A percentile compares a stretch with the other conserved stretches of the same genome.
phyloP scores from a whole-genome alignment of 1,140 invertebrate genomes.

The Carposina sasakii region DNA sequence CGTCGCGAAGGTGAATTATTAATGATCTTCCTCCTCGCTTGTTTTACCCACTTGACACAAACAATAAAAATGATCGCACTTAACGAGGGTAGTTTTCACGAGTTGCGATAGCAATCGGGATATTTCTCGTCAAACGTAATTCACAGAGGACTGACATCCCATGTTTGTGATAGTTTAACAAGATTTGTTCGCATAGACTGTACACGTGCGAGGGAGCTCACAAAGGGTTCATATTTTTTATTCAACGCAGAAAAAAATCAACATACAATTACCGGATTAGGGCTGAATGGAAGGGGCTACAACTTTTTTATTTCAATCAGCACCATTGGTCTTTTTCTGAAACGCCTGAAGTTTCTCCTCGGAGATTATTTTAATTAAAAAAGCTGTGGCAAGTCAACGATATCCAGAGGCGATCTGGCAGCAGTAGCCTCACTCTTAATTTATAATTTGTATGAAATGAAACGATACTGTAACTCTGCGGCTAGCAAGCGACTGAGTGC shows the following conservation, averaged over 20 bases:
- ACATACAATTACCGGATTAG: constrained; percentile 58
- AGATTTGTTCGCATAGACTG: constrained; percentile 30
- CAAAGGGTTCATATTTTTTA: constrained; percentile 54
- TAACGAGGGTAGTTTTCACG: constrained; percentile 5
- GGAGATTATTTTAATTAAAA: constrained; percentile 40
- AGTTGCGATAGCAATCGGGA: constrained; percentile 35
- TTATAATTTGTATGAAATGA: constrained; percentile 26
- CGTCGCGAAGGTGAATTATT: constrained; percentile 25
- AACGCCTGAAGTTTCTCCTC: constrained; percentile 24
- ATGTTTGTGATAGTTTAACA: constrained; percentile 47
- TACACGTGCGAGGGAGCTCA: constrained; percentile 55
- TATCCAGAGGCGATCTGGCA: constrained; percentile 18
- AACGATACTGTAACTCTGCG: too few species aligned
- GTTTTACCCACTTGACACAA: too few species aligned
- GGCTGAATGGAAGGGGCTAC: constrained; percentile 36
- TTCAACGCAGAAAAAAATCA: constrained; percentile 44
- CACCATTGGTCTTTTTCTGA: constrained; percentile 39
- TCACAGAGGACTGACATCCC: constrained; percentile 25
- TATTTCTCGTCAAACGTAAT: constrained; percentile 35
- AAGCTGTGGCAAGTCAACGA: constrained; percentile 15
- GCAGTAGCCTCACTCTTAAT: constrained; percentile 23
- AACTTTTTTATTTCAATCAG: constrained; percentile 35
- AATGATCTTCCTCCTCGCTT: constrained; percentile 9
- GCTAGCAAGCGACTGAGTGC: constrained; percentile 22
- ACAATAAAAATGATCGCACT: too few species aligned